Conservation (phyloP, 2,113 vertebrate species). For the Lasiurus cinereus region DNA sequence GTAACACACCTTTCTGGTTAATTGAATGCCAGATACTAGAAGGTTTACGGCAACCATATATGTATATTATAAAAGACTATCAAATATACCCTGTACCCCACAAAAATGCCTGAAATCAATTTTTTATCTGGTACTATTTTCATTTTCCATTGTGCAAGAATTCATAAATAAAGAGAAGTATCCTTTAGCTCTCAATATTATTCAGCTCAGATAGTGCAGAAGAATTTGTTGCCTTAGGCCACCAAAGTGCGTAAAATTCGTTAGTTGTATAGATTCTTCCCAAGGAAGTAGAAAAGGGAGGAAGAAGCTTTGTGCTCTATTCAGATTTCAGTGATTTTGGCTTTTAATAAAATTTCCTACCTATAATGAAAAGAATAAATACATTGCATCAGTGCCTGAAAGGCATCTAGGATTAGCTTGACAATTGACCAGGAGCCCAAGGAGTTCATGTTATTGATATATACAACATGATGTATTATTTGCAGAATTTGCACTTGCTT, state of each 20-base stretch:
- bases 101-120: constrained; percentile 12
- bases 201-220: constrained; percentile 74
- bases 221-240: constrained; percentile 77
- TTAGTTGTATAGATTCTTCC: constrained; percentile 78
- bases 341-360: constrained; percentile 84
- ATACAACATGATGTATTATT: constrained; percentile 51
- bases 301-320: constrained; percentile 69
- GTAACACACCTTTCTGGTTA: background rate
- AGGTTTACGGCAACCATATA: background rate
- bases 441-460: constrained; percentile 78
- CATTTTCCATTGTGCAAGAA: constrained; percentile 77
- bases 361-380: constrained; percentile 87
- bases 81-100: background rate
- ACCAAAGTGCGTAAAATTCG: constrained; percentile 80
- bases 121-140: constrained; percentile 75
- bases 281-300: constrained; percentile 10
- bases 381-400: constrained; percentile 77
- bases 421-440: constrained; percentile 84
- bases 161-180: constrained; percentile 82
- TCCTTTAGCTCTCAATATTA: constrained; percentile 84
- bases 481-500: constrained; percentile 80
- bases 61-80: constrained; percentile 49
- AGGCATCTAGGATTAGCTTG: constrained; percentile 84
- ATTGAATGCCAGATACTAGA: constrained; percentile 13
- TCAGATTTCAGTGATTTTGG: constrained; percentile 72